Conservation (phyloP, 2,797 vertebrate species). For the Silurus lanzhouensis region DNA sequence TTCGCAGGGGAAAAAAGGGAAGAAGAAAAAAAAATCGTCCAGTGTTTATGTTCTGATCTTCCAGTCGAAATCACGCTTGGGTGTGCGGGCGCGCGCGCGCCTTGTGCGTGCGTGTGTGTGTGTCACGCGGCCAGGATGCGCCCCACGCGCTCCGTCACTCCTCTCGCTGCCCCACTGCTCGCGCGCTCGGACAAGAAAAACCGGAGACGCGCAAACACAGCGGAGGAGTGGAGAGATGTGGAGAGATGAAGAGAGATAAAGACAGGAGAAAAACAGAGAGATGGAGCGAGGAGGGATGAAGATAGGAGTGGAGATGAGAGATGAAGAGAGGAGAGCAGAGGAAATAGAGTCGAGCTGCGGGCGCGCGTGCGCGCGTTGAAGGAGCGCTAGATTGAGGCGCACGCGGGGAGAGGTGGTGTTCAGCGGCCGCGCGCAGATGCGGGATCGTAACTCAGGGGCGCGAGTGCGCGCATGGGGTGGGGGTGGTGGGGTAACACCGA, state of each 20-base stretch:
- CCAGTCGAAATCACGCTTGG: neutral
- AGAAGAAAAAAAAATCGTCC: neutral
- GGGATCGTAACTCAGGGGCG: neutral
- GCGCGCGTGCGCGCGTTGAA: neutral
- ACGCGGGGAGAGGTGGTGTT: neutral
- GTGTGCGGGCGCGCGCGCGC: neutral
- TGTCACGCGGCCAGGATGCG: neutral
- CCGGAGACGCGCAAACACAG: neutral
- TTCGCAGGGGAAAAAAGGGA: neutral
- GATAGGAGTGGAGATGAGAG: neutral
- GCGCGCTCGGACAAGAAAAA: neutral
- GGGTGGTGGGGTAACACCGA: neutral
- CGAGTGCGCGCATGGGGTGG: neutral
- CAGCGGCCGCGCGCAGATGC: neutral
- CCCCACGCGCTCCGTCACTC: neutral
- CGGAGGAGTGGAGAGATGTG: neutral
- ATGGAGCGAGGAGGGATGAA: neutral
- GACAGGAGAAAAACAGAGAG: neutral
- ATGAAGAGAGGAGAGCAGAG: neutral
- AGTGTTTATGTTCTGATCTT: neutral
- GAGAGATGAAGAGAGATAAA: neutral
- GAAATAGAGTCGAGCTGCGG: neutral
- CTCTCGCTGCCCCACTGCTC: neutral
- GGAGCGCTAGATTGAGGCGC: conserved; percentile 7
- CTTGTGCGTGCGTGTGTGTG: neutral